Conservation (phyloP, 2,113 vertebrate genomes). For the Eurystomus gularis region DNA sequence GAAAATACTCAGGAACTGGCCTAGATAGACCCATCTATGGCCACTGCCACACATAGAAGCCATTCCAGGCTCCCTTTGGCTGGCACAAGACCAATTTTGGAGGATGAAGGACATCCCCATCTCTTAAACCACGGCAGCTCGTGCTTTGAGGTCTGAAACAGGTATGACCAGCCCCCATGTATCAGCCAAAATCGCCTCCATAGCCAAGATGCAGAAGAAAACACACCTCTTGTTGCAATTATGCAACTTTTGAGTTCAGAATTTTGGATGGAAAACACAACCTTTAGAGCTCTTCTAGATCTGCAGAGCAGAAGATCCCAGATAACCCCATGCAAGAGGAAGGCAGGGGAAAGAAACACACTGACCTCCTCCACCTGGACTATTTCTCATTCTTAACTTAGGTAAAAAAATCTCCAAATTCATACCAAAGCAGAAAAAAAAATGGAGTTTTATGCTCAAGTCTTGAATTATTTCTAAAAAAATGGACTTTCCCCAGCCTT, state of each 20-base stretch:
- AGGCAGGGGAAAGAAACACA: not conserved
- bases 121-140: not conserved
- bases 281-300: not conserved
- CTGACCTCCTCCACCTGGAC: not conserved
- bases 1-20: not conserved
- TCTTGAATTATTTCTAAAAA: not conserved
- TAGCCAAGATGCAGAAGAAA: not conserved
- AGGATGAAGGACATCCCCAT: not conserved
- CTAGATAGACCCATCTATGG: not conserved
- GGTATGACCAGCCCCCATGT: fast-evolving
- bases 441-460: not conserved
- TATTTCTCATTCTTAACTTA: not conserved
- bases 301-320: not conserved
- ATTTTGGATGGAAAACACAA: not conserved
- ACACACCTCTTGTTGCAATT: not conserved
- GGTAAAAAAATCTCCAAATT: not conserved
- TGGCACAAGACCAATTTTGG: not conserved
- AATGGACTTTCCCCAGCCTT: not conserved
- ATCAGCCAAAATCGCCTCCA: not conserved
- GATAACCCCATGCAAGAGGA: not conserved
- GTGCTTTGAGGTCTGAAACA: not conserved
- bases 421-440: not conserved
- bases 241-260: not conserved
- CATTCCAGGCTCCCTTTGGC: not conserved
- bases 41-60: not conserved